Evolutionary conservation across 2,113 vertebrate species (phyloP), one percentile per base, ranked within the genome.

Genomic region (Scomber colias): DNA sequence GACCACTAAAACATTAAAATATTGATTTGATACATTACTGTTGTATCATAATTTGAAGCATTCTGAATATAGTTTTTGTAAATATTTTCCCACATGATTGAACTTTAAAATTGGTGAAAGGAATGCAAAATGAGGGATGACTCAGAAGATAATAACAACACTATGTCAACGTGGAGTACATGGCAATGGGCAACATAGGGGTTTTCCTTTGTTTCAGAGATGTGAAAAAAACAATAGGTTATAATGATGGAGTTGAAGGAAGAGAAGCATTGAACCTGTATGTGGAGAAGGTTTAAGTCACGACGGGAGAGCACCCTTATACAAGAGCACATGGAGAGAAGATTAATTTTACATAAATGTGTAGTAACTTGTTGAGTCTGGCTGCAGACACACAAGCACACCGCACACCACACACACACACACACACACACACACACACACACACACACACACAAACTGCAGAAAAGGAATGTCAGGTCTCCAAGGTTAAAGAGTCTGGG

Each of bases 401-500:
- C 62, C 54, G 79, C 71, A 74, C 71, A 44, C 64, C 67, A 79
- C 86, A 87, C 89, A 87, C 17, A 61, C 31, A 57, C 62, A 51
- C 46, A 61, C 31, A 30, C 51, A 46, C 63, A 21, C 50, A 63
- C 61, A 45, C 67, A 45, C 57, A 65, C 67, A 31, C 62, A 83
- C 60, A 65, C 54, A 81, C 71, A 74, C 71, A 44, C 64, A 76
- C 67, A 79, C 86, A 87, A 90, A 87, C 17, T 87, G 87, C 90
- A 90, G 83, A 91, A 90, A 88, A 81, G 69, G 72, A 84, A 63
- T 85, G 84, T 86, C 61, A 68, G 79, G 88, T 83, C 89, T 92
- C 91, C 81, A 75, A 87, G 89, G 87, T 91, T 85, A 87, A 85
- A 88, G 73, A 89, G 90, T 86, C 84, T 70, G 66, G 75, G 63